phyloP scores from a whole-genome alignment of 2,113 vertebrate genomes.

The Oryzias melastigma region DNA sequence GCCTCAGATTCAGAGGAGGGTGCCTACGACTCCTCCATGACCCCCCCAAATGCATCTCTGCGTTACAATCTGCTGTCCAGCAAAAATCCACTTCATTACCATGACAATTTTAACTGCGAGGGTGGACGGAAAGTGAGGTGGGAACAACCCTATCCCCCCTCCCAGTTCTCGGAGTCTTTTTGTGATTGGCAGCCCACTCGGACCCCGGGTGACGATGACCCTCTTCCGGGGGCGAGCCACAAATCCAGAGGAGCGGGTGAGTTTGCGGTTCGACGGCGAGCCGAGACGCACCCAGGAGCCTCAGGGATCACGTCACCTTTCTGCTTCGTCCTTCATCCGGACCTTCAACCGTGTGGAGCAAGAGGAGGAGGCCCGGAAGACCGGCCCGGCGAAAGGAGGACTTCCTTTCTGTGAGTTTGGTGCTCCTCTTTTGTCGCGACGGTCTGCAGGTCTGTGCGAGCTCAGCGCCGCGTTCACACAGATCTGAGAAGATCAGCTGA shows the following conservation, averaged over 20 bases:
- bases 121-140: slow-evolving; percentile 59
- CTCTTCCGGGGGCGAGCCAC: slow-evolving; percentile 38
- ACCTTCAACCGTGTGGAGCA: background rate
- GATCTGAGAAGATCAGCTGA: background rate
- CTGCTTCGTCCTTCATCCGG: background rate
- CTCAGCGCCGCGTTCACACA: background rate
- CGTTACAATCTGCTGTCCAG: slow-evolving; percentile 27
- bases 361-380: slow-evolving; percentile 2
- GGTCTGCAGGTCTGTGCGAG: background rate
- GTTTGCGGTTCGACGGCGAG: background rate
- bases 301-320: background rate
- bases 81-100: slow-evolving; percentile 52
- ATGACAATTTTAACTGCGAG: slow-evolving; percentile 61
- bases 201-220: slow-evolving; percentile 59
- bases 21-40: background rate
- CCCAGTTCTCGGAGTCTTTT: slow-evolving; percentile 32
- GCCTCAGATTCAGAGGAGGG: background rate
- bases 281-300: background rate
- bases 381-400: background rate
- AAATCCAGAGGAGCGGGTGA: slow-evolving; percentile 39
- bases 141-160: slow-evolving; percentile 53
- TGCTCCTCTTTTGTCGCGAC: slow-evolving; percentile 3
- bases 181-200: slow-evolving; percentile 59
- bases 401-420: slow-evolving; percentile 27
- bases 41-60: slow-evolving; percentile 19